These are phyloP conservation scores for Hiodon alosoides DNA, from an alignment of 2,113 vertebrate genomes.

Conservation along the genomic window DNA sequence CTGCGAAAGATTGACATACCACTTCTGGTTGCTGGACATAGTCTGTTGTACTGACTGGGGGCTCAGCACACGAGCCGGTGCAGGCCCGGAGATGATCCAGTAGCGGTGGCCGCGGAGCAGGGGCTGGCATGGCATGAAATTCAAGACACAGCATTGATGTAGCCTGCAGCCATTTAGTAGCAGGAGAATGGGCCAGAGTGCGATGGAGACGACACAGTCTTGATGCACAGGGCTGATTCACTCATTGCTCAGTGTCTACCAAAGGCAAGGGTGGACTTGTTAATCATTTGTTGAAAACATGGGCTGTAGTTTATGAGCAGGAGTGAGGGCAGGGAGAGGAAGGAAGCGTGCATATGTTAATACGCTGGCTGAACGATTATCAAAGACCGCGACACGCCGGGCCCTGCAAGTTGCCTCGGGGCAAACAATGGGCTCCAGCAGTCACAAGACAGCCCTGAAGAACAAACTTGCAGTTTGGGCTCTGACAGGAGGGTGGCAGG, in stretches of 20 bases:
- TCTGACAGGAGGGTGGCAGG: not conserved
- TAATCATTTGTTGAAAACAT: not conserved
- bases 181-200: not conserved
- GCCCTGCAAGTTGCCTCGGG: constrained; percentile 75
- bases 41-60: no score
- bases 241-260: not conserved
- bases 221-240: not conserved
- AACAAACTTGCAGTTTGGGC: constrained; percentile 28
- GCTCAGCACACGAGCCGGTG: no score
- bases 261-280: no score
- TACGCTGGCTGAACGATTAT: constrained; percentile 68
- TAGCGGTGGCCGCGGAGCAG: no score
- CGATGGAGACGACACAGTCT: no score
- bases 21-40: no score
- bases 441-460: constrained; percentile 39
- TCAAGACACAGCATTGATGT: not conserved
- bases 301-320: constrained; percentile 52
- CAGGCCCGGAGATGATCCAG: no score
- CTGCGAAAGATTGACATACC: no score
- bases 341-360: constrained; percentile 71
- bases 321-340: constrained; percentile 64
- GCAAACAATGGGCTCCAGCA: constrained; percentile 60
- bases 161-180: not conserved
- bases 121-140: no score
- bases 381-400: constrained; percentile 71